Evolutionary conservation across 2,888 invertebrate species (phyloP).

Genomic region (Laothoe populi): DNA sequence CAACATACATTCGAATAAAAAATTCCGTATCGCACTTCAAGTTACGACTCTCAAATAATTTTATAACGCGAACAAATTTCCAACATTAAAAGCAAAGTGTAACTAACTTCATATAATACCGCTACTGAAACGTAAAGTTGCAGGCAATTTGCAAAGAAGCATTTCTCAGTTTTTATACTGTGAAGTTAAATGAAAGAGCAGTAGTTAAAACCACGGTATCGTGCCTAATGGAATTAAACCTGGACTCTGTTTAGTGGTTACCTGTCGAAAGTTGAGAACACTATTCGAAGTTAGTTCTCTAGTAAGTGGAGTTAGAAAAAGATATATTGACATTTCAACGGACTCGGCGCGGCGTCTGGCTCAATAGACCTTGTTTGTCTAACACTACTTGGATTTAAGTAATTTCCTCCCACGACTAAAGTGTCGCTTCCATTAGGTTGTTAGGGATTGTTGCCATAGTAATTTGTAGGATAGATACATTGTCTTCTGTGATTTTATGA

Average conservation of each 20-base stretch:
- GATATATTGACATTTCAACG: conserved; percentile 48
- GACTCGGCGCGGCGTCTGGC: conserved; percentile 42
- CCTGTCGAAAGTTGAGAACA: conserved; percentile 34
- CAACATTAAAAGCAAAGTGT: conserved; percentile 9
- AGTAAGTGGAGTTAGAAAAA: conserved; percentile 39
- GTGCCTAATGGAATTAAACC: conserved; percentile 63
- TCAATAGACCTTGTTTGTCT: conserved; percentile 56
- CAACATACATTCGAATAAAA: no score
- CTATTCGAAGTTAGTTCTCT: conserved; percentile 34
- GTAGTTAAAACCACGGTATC: conserved; percentile 53
- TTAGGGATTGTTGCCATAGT: conserved; percentile 46
- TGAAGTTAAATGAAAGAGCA: conserved; percentile 60
- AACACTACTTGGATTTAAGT: conserved; percentile 56
- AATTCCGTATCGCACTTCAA: no score
- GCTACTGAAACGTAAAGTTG: conserved; percentile 44
- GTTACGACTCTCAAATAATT: not conserved
- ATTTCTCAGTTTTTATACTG: conserved; percentile 62
- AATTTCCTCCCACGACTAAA: conserved; percentile 61
- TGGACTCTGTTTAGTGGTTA: conserved; percentile 45
- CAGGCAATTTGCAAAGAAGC: conserved; percentile 54
- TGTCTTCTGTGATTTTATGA: not conserved
- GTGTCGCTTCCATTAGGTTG: conserved; percentile 56
- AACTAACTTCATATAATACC: conserved; percentile 37
- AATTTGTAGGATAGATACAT: conserved; percentile 35
- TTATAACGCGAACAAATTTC: not conserved